Conservation (phyloP, 2,797 vertebrate genomes). For the Propithecus deckenii region DNA sequence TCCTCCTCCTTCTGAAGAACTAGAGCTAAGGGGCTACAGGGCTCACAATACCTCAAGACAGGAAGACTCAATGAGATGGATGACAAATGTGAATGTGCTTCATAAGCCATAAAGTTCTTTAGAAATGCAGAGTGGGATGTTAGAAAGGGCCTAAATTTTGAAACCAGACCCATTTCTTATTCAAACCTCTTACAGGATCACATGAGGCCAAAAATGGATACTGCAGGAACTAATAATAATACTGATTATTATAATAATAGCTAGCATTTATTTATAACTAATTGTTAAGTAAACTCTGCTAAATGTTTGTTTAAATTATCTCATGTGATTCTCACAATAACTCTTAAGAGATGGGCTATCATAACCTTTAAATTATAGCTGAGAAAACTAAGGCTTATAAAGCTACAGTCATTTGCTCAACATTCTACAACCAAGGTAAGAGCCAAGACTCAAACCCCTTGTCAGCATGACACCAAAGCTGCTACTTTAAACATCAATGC, state of each 20-base stretch:
- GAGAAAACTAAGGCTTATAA: constrained; percentile 25
- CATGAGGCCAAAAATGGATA: neutral
- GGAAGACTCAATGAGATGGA: neutral
- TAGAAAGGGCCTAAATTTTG: neutral
- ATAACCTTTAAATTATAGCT: neutral
- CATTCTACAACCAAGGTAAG: neutral
- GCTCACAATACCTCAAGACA: neutral
- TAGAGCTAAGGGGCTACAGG: neutral
- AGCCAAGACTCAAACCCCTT: neutral
- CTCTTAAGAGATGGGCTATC: neutral
- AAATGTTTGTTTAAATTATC: constrained; percentile 1
- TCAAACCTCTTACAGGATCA: neutral
- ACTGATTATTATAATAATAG: constrained; percentile 1
- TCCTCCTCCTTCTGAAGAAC: neutral
- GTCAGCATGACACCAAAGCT: neutral
- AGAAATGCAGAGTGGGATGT: neutral
- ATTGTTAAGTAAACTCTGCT: neutral
- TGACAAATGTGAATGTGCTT: neutral
- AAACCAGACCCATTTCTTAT: constrained; percentile 34
- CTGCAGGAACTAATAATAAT: neutral
- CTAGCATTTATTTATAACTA: neutral
- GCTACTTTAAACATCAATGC: neutral
- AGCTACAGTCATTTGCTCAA: neutral
- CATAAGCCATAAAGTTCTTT: neutral
- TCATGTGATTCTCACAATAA: neutral